Base-by-base conservation (phyloP, 2,888 invertebrate species). In the Odontothrips loti region DNA sequence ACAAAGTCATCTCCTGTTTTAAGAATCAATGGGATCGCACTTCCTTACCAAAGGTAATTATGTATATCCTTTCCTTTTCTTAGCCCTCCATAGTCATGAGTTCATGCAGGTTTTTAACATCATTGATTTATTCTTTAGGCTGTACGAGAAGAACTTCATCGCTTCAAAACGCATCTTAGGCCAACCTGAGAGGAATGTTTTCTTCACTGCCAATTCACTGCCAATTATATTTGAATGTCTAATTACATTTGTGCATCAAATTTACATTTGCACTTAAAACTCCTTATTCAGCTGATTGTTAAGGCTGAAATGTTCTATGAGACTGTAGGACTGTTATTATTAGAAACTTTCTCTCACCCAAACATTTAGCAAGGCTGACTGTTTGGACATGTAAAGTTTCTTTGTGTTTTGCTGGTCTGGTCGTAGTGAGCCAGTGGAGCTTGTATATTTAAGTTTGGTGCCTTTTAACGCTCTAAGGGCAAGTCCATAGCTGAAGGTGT, bases 21-120 rank as follows among this genome's bases (percentile, higher is more conserved):
- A 75, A 23, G 12, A 27, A 75, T 75, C n/a, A 75, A 27, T 75
- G 68, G 68, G 68, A 75, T 75, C 68, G 68, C 23, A 75, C 23
- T 27, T 75, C 68, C 23, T 75, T 75, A 12, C 68, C 23, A 23
- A n/a, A 27, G 68, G 68, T 75, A 27, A 75, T 58, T 20, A 58
- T n/a, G n/a, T n/a, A n/a, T 43, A 43, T 43, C 15, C 58, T 58
- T 58, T 58, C 20, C 11, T 58, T 58, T 15, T 58, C 58, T 6
- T 15, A 20, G 20, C 20, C 17, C 20, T 58, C 6, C 0, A 15
- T 58, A 58, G 11, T 58, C 51, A 51, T 6, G 51, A 51, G 58
- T 58, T 11, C 9, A 10, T 58, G 17, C 17, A 6, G 15, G 11
- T 58, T 17, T 58, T 58, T 43, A 43, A 43, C 34, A 58, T 58